Percentiles rank a stretch among this genome's conserved stretches.
phyloP scores from a whole-genome alignment of 1,140 invertebrate genomes.

The Scaptomyza montana region DNA sequence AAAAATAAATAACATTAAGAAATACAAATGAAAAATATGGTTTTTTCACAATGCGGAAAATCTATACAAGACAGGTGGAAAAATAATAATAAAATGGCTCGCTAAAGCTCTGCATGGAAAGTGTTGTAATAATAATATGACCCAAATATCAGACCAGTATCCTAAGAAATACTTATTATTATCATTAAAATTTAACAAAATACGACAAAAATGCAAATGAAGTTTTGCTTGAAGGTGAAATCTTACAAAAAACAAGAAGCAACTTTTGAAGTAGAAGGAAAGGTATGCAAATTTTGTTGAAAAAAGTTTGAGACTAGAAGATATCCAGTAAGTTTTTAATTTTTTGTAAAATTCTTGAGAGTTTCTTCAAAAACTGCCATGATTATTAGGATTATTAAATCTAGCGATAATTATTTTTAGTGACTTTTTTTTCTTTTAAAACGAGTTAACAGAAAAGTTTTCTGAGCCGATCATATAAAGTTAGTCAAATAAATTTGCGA shows the following conservation, averaged over 20 bases:
- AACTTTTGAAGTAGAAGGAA: neutral
- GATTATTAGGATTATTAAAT: no score
- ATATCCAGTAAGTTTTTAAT: no score
- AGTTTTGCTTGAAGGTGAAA: conserved; percentile 46
- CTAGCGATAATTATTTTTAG: no score
- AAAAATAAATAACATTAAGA: conserved; percentile 10
- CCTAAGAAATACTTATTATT: neutral
- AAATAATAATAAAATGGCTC: neutral
- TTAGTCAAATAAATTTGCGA: no score
- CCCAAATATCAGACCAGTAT: conserved; percentile 48
- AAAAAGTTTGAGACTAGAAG: neutral
- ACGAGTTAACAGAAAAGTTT: no score
- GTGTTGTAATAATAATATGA: conserved; percentile 30
- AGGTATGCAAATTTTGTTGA: no score
- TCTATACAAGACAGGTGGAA: neutral
- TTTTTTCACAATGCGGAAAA: neutral
- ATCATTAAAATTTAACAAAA: conserved; percentile 27
- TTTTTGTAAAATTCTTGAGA: no score
- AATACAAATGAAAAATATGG: neutral
- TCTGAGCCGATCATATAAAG: no score
- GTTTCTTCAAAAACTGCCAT: no score
- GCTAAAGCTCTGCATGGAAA: no score
- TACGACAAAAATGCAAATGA: conserved; percentile 64
- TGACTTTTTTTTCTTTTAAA: no score
- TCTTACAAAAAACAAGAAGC: conserved; percentile 30